Base-by-base conservation (phyloP, 2,113 vertebrate species). In the Lagopus muta region DNA sequence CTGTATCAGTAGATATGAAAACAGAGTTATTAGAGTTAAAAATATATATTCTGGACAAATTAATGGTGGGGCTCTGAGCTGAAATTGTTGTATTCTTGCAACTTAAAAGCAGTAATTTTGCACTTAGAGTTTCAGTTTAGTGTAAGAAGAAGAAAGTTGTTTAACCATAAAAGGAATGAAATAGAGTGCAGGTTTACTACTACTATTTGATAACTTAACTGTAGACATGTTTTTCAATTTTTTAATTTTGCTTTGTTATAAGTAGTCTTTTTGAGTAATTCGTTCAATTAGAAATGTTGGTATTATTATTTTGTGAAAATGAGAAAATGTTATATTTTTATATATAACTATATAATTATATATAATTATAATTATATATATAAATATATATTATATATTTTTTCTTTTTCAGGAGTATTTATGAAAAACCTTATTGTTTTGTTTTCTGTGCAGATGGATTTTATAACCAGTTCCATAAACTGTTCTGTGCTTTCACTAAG, bases 111-210 rank as follows among this genome's bases (percentile, higher is more conserved):
- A 43, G 87, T 64, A 42, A 73, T 94, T 94, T 88, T 80, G 50
- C 79, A 74, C 54, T 47, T 66, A 0, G 2, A 73, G n/a, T 66
- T 36, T 87, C 84, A 66, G 30, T 89, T 82, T 75, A 72, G 70
- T 72, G 73, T 57, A 81, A 76, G 90, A 88, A 78, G 90, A 28
- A 77, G 88, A 73, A 70, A n/a, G 6, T 74, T 92, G 34, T 87
- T 93, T 92, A 90, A 80, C 61, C 20, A 86, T 72, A 45, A 85
- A 93, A 92, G 73, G 66, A 79, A 55, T 73, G 34, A 94, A 93
- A 50, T 42, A 36, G 24, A 91, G 13, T 42, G 42, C 20, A 60
- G 28, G 19, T 85, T 78, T 80, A 67, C 64, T 84, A 74, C 48
- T 90, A 57, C 27, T 36, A 72, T 89, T 47, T 82, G 48, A 14